Conservation (phyloP, 2,113 vertebrate species). For the Manacus vitellinus region DNA sequence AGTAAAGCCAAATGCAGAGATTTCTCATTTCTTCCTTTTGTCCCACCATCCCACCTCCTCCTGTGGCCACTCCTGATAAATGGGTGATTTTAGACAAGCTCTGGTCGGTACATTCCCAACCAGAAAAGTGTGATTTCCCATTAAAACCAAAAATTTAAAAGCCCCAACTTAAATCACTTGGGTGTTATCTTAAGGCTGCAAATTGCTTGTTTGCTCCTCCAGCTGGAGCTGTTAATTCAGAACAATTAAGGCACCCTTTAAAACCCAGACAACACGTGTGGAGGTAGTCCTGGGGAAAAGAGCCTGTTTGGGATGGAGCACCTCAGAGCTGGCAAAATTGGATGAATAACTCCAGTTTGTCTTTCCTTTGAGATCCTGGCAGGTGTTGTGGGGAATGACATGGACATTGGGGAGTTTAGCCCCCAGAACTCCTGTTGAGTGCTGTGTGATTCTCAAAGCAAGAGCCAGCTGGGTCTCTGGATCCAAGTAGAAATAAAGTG, state of each 20-base stretch:
- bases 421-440: fast-evolving
- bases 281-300: constrained; percentile 47
- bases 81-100: background rate
- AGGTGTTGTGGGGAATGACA: background rate
- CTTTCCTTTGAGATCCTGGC: background rate
- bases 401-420: background rate
- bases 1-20: background rate
- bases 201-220: constrained; percentile 75
- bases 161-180: constrained; percentile 58
- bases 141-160: background rate
- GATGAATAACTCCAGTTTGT: background rate
- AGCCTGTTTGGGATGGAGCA: background rate
- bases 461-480: background rate
- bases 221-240: constrained; percentile 78
- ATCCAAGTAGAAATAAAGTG: background rate
- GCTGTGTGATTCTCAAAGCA: background rate
- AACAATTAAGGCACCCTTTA: constrained; percentile 71
- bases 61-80: background rate
- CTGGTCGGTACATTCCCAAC: background rate
- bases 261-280: constrained; percentile 57
- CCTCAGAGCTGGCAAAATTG: fast-evolving
- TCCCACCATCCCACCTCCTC: background rate
- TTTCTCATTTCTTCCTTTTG: background rate
- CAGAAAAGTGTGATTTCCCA: background rate
- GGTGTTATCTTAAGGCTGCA: constrained; percentile 71